Percentiles rank a stretch among this genome's conserved stretches.
phyloP scores from a whole-genome alignment of 2,888 invertebrate species.

The Unio delphinus region DNA sequence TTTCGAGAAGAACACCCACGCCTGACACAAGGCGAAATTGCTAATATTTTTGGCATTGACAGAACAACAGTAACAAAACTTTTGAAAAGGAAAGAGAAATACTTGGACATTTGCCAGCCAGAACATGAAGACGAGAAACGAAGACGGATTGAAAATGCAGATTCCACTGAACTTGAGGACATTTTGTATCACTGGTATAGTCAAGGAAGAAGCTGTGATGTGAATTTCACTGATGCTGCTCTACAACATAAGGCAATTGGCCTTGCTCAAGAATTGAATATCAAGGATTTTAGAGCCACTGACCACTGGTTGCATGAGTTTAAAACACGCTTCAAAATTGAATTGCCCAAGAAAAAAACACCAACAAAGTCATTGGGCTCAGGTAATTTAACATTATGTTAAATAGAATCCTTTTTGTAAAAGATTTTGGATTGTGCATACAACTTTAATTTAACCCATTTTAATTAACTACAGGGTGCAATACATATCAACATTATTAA shows the following conservation, averaged over 20 bases:
- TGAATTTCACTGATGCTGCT: slow-evolving; percentile 12
- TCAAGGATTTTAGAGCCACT: slow-evolving; percentile 5
- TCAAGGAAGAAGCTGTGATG: not conserved
- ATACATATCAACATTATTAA: too few relatives aligned
- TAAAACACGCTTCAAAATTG: slow-evolving; percentile 7
- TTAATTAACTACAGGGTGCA: too few relatives aligned
- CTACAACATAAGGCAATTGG: slow-evolving; percentile 12
- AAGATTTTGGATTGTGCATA: too few relatives aligned
- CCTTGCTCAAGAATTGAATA: slow-evolving; percentile 5
- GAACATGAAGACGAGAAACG: not conserved
- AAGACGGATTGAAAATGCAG: not conserved
- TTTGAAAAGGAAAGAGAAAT: slow-evolving; percentile 28
- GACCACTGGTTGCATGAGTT: slow-evolving; percentile 12
- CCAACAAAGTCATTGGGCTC: too few relatives aligned
- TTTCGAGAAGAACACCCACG: slow-evolving; percentile 26
- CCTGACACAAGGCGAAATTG: slow-evolving; percentile 42
- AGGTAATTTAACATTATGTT: too few relatives aligned
- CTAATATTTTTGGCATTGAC: slow-evolving; percentile 44
- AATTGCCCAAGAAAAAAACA: too few relatives aligned
- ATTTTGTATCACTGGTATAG: slow-evolving; percentile 15
- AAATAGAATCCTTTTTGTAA: too few relatives aligned
- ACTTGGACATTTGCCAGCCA: slow-evolving; percentile 2
- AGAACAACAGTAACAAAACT: slow-evolving; percentile 43
- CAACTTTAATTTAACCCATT: too few relatives aligned
- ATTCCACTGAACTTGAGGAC: slow-evolving; percentile 19